Conservation (phyloP, 2,113 vertebrate genomes). For the Antigone vipio region DNA sequence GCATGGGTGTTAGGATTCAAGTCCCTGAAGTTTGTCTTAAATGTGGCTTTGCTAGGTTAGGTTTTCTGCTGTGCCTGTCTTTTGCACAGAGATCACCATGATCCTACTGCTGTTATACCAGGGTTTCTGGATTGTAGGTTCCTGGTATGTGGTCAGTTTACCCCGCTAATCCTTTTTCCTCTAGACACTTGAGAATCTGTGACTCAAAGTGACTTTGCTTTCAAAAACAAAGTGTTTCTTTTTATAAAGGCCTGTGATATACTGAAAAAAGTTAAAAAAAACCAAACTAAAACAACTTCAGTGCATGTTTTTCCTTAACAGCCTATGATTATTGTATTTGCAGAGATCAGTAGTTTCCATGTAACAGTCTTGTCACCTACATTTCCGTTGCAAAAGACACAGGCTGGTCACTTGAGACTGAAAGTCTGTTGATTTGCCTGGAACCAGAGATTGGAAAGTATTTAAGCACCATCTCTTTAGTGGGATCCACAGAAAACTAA, state of each 20-base stretch:
- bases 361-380: background rate
- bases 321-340: background rate
- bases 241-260: background rate
- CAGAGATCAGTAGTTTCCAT: background rate
- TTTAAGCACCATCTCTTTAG: background rate
- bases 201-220: background rate
- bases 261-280: background rate
- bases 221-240: background rate
- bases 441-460: background rate
- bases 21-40: background rate
- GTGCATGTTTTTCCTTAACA: background rate
- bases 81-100: background rate
- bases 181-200: background rate
- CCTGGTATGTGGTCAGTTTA: background rate
- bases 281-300: background rate
- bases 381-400: background rate
- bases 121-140: background rate
- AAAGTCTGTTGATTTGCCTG: background rate
- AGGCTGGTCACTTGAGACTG: background rate
- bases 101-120: background rate
- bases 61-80: background rate
- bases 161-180: background rate
- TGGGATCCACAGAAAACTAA: background rate
- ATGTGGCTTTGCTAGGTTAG: background rate
- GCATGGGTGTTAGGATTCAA: background rate